A percentile compares a stretch with the other conserved stretches of the same genome.
phyloP scores from a whole-genome alignment of 37 sponge, comb jelly and placozoan species.

The Haliclona indistincta region DNA sequence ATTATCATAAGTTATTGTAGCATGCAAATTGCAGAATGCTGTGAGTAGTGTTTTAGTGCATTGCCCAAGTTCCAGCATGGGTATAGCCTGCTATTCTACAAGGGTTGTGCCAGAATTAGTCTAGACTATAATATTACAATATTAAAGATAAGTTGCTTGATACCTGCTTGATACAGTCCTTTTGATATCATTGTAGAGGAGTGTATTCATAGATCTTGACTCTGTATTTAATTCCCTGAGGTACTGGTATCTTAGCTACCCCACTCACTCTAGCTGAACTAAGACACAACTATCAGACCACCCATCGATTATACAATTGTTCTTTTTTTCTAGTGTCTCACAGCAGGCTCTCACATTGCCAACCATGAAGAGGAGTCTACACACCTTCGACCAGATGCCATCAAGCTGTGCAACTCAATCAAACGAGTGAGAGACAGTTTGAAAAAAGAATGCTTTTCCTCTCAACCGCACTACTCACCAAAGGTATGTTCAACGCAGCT shows the following conservation, averaged over 20 bases:
- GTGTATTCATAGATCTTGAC: too few relatives aligned
- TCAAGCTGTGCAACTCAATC: slow-evolving; percentile 63
- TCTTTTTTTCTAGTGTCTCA: slow-evolving; percentile 62
- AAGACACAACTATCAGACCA: background rate
- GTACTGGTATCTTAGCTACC: too few relatives aligned
- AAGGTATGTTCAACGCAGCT: slow-evolving; percentile 18
- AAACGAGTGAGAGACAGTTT: slow-evolving; percentile 53
- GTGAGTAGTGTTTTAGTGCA: too few relatives aligned
- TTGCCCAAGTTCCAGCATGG: too few relatives aligned
- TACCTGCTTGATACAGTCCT: too few relatives aligned
- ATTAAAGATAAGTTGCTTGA: too few relatives aligned
- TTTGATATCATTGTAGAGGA: too few relatives aligned
- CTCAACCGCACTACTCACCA: slow-evolving; percentile 10
- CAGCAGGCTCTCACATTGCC: slow-evolving; percentile 82
- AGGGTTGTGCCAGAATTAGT: too few relatives aligned
- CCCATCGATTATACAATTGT: background rate
- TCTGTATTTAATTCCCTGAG: background rate
- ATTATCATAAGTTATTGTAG: too few relatives aligned
- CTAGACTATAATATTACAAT: too few relatives aligned
- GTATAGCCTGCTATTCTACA: too few relatives aligned
- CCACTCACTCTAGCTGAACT: background rate
- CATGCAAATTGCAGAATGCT: too few relatives aligned
- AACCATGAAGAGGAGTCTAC: slow-evolving; percentile 77
- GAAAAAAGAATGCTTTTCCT: slow-evolving; percentile 46
- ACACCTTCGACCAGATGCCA: slow-evolving; percentile 76